Base-by-base conservation (phyloP, 1,140 invertebrate genomes). In the Homarus americanus region DNA sequence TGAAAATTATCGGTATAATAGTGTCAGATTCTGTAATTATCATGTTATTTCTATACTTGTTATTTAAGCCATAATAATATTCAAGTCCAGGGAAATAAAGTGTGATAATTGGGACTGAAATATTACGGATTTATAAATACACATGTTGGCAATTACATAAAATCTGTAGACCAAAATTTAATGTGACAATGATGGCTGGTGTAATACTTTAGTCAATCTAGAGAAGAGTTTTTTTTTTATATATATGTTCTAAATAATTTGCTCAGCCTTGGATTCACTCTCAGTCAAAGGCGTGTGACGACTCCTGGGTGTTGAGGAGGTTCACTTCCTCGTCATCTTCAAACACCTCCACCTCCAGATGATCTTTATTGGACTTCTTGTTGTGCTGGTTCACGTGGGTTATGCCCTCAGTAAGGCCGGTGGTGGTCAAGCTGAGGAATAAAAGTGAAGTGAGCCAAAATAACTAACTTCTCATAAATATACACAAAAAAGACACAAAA, bases 371-470 rank as follows among this genome's bases (percentile, higher is more conserved):
- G 44, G 72, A 44, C 41, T 86, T 79, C 87, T 87, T 91, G 83
- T 41, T 78, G 66, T 91, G 88, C 76, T 92, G 89, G 66, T 92
- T 92, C 34, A 92, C 82, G 34, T 87, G 89, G 38, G 94, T 94
- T 28, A 96, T 93, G 5, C 94, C 95, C 92, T 95, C 94, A 24
- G 95, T 95, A 0, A 95, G 93, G 4, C 95, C 95, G 20, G 95
- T 95, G 92, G 95, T 95, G 12, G 95, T 95, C 93, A 94, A 88
- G 58, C 93, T 94, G 78, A 91, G 91, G 92, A 91, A 69, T 92
- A 87, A 87, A 93, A 93, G n/a, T n/a, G n/a, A n/a, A n/a, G n/a
- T n/a, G 9, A n/a, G n/a, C n/a, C n/a, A n/a, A n/a, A n/a, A n/a
- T n/a, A n/a, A n/a, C n/a, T n/a, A n/a, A n/a, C n/a, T n/a, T n/a